Evolutionary conservation across 2,888 invertebrate genomes (phyloP).

Genomic region (Melanotus villosus): DNA sequence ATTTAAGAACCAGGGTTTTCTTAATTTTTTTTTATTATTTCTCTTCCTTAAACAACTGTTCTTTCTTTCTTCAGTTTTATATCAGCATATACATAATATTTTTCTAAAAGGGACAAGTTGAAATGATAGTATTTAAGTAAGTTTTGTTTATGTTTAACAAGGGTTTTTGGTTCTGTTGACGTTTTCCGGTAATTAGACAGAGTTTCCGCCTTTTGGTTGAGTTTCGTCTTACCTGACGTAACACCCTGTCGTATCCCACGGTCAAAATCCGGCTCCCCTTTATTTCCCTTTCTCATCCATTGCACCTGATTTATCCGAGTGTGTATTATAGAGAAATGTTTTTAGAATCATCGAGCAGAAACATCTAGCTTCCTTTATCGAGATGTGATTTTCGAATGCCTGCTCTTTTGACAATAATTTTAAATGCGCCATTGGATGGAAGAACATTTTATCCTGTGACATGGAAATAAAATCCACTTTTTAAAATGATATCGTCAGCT

Average conservation of each 20-base stretch:
- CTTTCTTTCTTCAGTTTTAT: no score
- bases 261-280: conserved; percentile 24
- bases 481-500: conserved; percentile 17
- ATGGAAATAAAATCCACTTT: conserved; percentile 21
- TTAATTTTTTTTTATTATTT: no score
- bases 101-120: no score
- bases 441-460: conserved; percentile 18
- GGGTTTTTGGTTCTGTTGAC: conserved; percentile 10
- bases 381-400: conserved; percentile 17
- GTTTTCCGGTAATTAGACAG: conserved; percentile 31
- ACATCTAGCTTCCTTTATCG: conserved; percentile 8
- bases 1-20: no score
- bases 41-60: no score
- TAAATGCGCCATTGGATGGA: not conserved
- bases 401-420: conserved; percentile 13
- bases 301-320: conserved; percentile 37
- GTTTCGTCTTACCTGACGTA: conserved; percentile 37
- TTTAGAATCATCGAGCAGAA: conserved; percentile 30
- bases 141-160: not conserved
- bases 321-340: conserved; percentile 32
- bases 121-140: no score
- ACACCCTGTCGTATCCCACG: conserved; percentile 36
- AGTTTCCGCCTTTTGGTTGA: conserved; percentile 22
- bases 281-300: conserved; percentile 25
- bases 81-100: no score